Percentiles rank a stretch among this genome's conserved stretches.
phyloP scores from a whole-genome alignment of 2,888 invertebrate genomes.

The Schrankia costaestrigalis region DNA sequence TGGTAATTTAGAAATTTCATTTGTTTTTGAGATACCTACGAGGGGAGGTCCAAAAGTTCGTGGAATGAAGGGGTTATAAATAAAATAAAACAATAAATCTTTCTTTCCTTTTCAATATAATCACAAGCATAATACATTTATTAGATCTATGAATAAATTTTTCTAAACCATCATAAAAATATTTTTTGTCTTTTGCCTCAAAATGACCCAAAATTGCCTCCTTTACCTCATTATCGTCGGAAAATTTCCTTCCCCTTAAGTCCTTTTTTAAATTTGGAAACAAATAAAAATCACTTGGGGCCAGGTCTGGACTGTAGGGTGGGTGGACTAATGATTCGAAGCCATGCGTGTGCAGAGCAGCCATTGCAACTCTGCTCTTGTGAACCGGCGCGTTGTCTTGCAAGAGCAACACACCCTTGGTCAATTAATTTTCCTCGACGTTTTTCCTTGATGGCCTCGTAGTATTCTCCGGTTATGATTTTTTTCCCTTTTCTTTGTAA shows the following conservation, averaged over 20 bases:
- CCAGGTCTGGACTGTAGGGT: conserved; percentile 8
- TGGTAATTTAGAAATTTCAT: too few relatives aligned
- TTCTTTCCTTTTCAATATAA: conserved; percentile 1
- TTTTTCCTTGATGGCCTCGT: conserved; percentile 2
- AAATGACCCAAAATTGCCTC: background rate
- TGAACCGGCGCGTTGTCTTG: background rate
- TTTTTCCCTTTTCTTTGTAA: background rate
- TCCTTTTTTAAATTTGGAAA: background rate
- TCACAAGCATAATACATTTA: background rate
- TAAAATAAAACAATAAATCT: background rate
- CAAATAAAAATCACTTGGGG: background rate
- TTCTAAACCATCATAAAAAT: background rate
- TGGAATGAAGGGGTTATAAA: background rate
- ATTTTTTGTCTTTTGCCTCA: background rate
- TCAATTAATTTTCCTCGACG: background rate
- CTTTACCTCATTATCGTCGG: conserved; percentile 1
- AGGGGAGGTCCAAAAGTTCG: conserved; percentile 1
- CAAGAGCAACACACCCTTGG: conserved; percentile 1
- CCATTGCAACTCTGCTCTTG: conserved; percentile 5
- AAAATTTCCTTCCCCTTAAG: conserved; percentile 1
- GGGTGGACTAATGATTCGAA: conserved; percentile 7
- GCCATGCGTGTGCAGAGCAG: conserved; percentile 1
- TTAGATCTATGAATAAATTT: background rate
- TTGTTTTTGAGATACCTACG: too few relatives aligned
- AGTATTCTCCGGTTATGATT: conserved; percentile 1